These are phyloP conservation scores for Lamellibrachia satsuma DNA, from an alignment of 2,888 invertebrate genomes.

Conservation along the genomic window DNA sequence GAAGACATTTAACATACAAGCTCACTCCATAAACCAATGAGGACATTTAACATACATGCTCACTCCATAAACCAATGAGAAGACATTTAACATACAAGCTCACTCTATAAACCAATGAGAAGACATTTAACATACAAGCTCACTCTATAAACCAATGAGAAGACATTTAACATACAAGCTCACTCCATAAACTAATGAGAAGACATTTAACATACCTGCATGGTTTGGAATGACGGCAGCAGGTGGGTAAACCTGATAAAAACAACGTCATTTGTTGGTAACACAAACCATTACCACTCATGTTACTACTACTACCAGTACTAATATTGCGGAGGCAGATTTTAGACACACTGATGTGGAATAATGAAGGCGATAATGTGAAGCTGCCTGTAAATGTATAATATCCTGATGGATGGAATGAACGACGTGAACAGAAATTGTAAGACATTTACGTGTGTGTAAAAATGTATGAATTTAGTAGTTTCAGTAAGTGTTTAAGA, in stretches of 20 bases:
- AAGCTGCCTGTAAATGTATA: not conserved
- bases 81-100: too few species aligned
- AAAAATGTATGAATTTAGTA: not conserved
- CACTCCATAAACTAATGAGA: not conserved
- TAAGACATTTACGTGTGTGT: not conserved
- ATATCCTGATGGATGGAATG: not conserved
- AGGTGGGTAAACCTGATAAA: constrained; percentile 54
- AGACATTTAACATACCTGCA: constrained; percentile 43
- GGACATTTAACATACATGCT: constrained; percentile 40
- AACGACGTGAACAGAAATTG: not conserved
- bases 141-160: not conserved
- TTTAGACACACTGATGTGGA: not conserved
- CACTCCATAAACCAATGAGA: too few species aligned
- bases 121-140: too few species aligned
- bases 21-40: not conserved
- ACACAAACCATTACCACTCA: constrained; percentile 19
- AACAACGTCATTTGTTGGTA: not conserved
- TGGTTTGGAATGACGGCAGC: constrained; percentile 56
- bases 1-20: not conserved
- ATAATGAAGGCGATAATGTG: not conserved
- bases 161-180: not conserved
- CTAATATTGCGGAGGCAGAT: not conserved
- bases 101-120: too few species aligned
- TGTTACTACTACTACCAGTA: not conserved
- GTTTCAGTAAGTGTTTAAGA: too few species aligned